Evolutionary conservation across 2,113 vertebrate genomes (phyloP).

Genomic region (Psittacara wagleri): DNA sequence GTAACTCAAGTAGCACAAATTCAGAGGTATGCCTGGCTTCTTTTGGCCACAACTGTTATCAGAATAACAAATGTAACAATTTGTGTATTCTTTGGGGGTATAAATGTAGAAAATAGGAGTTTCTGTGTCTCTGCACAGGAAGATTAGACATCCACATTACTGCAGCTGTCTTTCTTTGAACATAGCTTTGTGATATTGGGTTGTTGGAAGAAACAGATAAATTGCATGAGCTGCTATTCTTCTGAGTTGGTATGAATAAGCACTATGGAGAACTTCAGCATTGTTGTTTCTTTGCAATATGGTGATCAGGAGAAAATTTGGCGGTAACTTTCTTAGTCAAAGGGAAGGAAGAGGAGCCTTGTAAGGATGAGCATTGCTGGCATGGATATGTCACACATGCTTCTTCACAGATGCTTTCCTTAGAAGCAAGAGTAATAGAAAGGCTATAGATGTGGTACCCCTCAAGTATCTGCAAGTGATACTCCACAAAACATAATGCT

Average conservation of each 20-base stretch:
- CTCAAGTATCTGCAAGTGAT: neutral
- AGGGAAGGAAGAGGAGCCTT: neutral
- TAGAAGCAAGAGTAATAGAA: neutral
- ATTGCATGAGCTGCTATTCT: neutral
- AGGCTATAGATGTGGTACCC: neutral
- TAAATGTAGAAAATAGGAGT: neutral
- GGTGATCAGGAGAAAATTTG: neutral
- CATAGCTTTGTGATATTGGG: accelerated
- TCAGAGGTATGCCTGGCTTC: neutral
- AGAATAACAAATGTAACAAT: neutral
- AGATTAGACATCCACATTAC: neutral
- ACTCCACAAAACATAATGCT: neutral
- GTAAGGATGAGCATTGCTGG: neutral
- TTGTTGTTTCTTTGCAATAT: neutral
- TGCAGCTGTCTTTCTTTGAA: neutral
- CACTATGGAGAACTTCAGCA: neutral
- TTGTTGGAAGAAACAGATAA: neutral
- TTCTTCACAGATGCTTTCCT: neutral
- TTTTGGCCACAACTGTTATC: neutral
- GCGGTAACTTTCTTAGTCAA: neutral
- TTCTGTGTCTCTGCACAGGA: neutral
- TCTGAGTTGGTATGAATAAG: neutral
- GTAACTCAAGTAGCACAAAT: neutral
- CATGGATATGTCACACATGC: neutral
- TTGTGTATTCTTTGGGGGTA: neutral